phyloP scores from a whole-genome alignment of 2,113 vertebrate genomes.

The Synodontis membranacea region DNA sequence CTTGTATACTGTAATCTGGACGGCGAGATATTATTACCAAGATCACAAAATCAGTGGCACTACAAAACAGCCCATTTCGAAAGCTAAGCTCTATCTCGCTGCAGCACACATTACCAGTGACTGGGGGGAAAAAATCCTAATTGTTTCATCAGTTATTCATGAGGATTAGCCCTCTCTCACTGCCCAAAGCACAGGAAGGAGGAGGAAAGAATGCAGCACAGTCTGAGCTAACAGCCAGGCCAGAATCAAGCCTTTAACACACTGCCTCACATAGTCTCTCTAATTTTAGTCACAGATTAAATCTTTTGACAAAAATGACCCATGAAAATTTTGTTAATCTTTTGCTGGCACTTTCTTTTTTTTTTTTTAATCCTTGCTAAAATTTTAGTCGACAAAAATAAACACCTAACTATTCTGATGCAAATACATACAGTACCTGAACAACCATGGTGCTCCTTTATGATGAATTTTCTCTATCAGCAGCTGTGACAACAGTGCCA shows the following conservation, averaged over 20 bases:
- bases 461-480: neutral
- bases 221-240: conserved; percentile 15
- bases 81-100: conserved; percentile 1
- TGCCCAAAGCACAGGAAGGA: conserved; percentile 1
- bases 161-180: conserved; percentile 16
- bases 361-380: neutral
- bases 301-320: neutral
- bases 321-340: neutral
- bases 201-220: conserved; percentile 32
- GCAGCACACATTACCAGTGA: conserved; percentile 11
- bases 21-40: neutral
- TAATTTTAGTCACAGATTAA: neutral
- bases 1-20: neutral
- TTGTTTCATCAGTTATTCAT: conserved; percentile 46
- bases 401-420: neutral
- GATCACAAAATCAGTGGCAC: neutral
- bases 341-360: neutral
- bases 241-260: conserved; percentile 1
- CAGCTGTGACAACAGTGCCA: neutral
- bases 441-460: neutral
- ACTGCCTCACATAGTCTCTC: neutral
- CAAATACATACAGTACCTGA: neutral
- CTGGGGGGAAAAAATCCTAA: conserved; percentile 30
- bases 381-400: neutral
- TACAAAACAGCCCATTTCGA: neutral